Evolutionary conservation across 2,797 vertebrate genomes (phyloP), one percentile per base, ranked within the genome.

Genomic region (Muscicapa comitata): DNA sequence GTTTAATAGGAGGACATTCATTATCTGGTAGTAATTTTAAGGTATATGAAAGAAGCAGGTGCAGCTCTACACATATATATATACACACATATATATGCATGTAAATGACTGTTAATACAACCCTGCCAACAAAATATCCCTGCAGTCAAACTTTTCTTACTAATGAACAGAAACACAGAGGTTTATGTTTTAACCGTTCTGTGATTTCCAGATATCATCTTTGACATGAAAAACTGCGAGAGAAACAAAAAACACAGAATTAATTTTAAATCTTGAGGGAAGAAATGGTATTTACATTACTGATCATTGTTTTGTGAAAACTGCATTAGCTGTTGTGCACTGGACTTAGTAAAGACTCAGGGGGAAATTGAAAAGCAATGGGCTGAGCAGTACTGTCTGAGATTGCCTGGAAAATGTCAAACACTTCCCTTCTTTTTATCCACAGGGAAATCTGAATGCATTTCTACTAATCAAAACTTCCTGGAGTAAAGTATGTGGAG

Each of bases 201-300:
- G 61, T 72, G 55, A 79, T 89, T 97, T 96, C 83, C 77, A 92
- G 94, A 86, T 84, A 84, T 35, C 31, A 57, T 93, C 80, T 90
- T 86, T 91, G 66, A 83, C 90, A 57, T 72, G 81, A 97, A 79
- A 94, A 93, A 89, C 28, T 89, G 58, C 66, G 95, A 96, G 88
- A 93, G 78, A 95, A 97, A 94, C 63, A 94, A 94, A 74, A 88
- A 94, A 26, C 31, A 68, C 20, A 63, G 79, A 85, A 73, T 86
- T 96, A 70, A 21, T 86, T 47, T 70, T 55, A 86, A 81, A 43
- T 71, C 91, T 95, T 70, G 40, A 70, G 86, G 94, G 94, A 97
- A 96, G 86, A 87, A 85, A 88, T 90, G 94, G 68, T 90, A 95
- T 97, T 97, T 97, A 86, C 94, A 85, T 93, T 95, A 96, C 95